These are phyloP conservation scores for Nephrotoma guestfalica DNA, from an alignment of 2,888 invertebrate genomes.

Conservation along the genomic window DNA sequence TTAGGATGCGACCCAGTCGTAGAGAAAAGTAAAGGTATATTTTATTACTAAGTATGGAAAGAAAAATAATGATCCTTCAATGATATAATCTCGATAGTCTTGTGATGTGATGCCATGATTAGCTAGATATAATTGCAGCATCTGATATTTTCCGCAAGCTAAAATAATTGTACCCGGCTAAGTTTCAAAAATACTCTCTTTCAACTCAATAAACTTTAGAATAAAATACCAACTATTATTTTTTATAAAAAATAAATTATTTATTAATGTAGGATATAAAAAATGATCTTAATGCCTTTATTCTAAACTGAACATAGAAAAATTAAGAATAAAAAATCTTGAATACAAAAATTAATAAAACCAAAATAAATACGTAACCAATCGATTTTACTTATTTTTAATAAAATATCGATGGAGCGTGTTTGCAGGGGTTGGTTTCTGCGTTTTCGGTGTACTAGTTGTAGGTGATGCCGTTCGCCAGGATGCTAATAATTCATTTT, in stretches of 20 bases:
- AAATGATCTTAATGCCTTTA: neutral
- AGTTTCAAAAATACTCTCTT: too few species aligned
- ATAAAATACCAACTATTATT: neutral
- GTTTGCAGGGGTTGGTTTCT: slow-evolving; percentile 30
- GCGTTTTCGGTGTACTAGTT: slow-evolving; percentile 13
- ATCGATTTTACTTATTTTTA: slow-evolving; percentile 40
- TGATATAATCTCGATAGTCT: too few species aligned
- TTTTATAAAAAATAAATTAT: neutral
- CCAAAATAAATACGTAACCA: neutral
- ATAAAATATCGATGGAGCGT: slow-evolving; percentile 54
- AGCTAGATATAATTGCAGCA: neutral
- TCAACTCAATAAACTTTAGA: neutral
- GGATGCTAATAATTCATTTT: slow-evolving; percentile 55
- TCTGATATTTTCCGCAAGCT: neutral
- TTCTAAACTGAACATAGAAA: neutral
- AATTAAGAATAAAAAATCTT: neutral
- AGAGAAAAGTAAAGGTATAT: too few species aligned
- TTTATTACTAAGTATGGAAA: too few species aligned
- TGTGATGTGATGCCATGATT: too few species aligned
- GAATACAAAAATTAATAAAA: neutral
- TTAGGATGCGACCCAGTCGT: too few species aligned
- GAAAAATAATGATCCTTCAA: too few species aligned
- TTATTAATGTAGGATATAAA: neutral
- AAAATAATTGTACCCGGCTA: too few species aligned
- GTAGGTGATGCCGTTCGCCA: slow-evolving; percentile 32